Conservation (phyloP, 2,797 vertebrate species). For the Xiphophorus birchmanni region DNA sequence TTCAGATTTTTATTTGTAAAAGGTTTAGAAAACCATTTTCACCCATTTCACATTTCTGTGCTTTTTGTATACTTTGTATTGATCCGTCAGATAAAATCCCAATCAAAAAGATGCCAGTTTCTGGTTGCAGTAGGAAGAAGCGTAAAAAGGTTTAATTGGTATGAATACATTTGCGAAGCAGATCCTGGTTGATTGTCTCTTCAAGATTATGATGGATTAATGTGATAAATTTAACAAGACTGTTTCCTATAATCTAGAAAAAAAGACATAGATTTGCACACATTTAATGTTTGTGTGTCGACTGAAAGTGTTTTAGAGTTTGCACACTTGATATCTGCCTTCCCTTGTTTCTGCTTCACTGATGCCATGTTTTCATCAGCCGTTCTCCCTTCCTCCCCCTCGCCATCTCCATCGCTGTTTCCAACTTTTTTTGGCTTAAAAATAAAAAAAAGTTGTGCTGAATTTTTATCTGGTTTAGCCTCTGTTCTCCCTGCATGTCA, state of each 20-base stretch:
- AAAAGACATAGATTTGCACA: background rate
- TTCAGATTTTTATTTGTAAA: background rate
- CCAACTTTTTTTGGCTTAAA: slow-evolving; percentile 33
- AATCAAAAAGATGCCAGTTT: background rate
- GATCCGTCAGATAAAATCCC: background rate
- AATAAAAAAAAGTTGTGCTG: slow-evolving; percentile 46
- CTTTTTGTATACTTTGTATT: background rate
- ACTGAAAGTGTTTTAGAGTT: background rate
- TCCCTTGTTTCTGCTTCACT: slow-evolving; percentile 10
- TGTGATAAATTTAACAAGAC: background rate
- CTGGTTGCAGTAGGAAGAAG: background rate
- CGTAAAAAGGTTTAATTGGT: background rate
- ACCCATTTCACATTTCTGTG: background rate
- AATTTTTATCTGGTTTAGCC: slow-evolving; percentile 56
- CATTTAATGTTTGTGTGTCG: background rate
- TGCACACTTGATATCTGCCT: background rate
- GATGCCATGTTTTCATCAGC: slow-evolving; percentile 8
- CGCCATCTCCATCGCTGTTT: slow-evolving; percentile 11
- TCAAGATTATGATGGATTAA: background rate
- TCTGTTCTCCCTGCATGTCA: slow-evolving; percentile 63
- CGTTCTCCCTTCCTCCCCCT: slow-evolving; percentile 6
- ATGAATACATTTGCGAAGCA: background rate
- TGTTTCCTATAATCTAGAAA: background rate
- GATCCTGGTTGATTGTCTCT: background rate
- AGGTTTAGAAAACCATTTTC: background rate